phyloP scores from a whole-genome alignment of 2,888 invertebrate species.

The Xylocampa areola region DNA sequence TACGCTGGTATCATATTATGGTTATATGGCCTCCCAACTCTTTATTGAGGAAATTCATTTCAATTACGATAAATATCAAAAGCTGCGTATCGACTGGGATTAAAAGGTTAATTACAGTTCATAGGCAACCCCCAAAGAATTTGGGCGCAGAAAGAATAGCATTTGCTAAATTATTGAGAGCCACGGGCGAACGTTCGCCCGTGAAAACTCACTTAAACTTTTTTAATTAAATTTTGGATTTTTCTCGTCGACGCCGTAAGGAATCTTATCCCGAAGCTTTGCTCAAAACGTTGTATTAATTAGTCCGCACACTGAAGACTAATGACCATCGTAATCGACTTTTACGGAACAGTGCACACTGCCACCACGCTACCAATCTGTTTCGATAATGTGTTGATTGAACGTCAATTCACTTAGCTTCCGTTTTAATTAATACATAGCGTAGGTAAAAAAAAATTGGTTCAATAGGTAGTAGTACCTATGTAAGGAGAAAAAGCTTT shows the following conservation, averaged over 20 bases:
- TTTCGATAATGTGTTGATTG: conserved; percentile 3
- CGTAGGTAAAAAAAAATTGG: conserved; percentile 18
- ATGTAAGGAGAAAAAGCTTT: conserved; percentile 52
- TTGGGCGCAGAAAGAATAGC: conserved; percentile 77
- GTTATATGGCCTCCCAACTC: conserved; percentile 1
- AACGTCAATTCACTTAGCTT: conserved; percentile 12
- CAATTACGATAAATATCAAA: conserved; percentile 43
- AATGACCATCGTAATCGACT: conserved; percentile 82
- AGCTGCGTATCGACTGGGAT: conserved; percentile 51
- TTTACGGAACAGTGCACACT: conserved; percentile 72
- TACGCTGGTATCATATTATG: conserved; percentile 3
- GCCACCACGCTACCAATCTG: conserved; percentile 27
- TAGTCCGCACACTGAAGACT: conserved; percentile 79
- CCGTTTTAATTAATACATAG: conserved; percentile 17
- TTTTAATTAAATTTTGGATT: conserved; percentile 89
- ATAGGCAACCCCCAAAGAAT: conserved; percentile 67
- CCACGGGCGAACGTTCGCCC: conserved; percentile 79
- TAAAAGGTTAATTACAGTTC: conserved; percentile 70
- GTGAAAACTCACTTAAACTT: conserved; percentile 89
- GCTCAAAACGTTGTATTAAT: conserved; percentile 88
- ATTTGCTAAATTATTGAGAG: conserved; percentile 84
- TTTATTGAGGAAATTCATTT: conserved; percentile 24
- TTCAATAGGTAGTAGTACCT: conserved; percentile 23
- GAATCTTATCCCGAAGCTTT: conserved; percentile 81
- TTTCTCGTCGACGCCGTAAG: conserved; percentile 76